phyloP scores from a whole-genome alignment of 1,140 invertebrate genomes.

The Stratiolaelaps scimitus region DNA sequence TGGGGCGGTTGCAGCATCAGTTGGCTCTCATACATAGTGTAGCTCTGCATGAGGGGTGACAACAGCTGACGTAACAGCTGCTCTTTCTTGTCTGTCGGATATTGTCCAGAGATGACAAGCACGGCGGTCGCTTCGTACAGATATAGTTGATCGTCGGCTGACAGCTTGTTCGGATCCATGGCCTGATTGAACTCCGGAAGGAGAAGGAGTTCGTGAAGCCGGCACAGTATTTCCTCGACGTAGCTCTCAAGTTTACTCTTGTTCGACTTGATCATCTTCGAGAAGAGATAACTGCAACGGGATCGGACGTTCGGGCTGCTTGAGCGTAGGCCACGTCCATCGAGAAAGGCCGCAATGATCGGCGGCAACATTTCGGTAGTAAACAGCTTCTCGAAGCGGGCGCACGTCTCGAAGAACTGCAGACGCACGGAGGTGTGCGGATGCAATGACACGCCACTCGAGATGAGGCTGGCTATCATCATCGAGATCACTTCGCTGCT shows the following conservation, averaged over 20 bases:
- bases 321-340: slow-evolving; percentile 46
- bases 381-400: slow-evolving; percentile 50
- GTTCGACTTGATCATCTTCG: slow-evolving; percentile 45
- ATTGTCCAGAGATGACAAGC: slow-evolving; percentile 45
- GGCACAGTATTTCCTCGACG: slow-evolving; percentile 46
- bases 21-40: slow-evolving; percentile 40
- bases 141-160: slow-evolving; percentile 48
- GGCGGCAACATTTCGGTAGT: slow-evolving; percentile 41
- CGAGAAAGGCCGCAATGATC: slow-evolving; percentile 45
- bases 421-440: slow-evolving; percentile 45
- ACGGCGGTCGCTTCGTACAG: slow-evolving; percentile 49
- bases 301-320: slow-evolving; percentile 44
- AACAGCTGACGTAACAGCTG: slow-evolving; percentile 43
- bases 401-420: slow-evolving; percentile 48
- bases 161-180: slow-evolving; percentile 39
- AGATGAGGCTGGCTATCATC: slow-evolving; percentile 38
- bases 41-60: slow-evolving; percentile 43
- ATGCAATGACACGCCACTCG: slow-evolving; percentile 43
- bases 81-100: slow-evolving; percentile 42
- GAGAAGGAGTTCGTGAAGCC: slow-evolving; percentile 45
- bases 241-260: slow-evolving; percentile 39
- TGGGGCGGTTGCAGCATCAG: slow-evolving; percentile 37
- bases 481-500: slow-evolving; percentile 1
- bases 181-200: slow-evolving; percentile 43
- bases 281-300: slow-evolving; percentile 47